phyloP scores from a whole-genome alignment of 2,797 vertebrate genomes.

The Leptoclinus maculatus region DNA sequence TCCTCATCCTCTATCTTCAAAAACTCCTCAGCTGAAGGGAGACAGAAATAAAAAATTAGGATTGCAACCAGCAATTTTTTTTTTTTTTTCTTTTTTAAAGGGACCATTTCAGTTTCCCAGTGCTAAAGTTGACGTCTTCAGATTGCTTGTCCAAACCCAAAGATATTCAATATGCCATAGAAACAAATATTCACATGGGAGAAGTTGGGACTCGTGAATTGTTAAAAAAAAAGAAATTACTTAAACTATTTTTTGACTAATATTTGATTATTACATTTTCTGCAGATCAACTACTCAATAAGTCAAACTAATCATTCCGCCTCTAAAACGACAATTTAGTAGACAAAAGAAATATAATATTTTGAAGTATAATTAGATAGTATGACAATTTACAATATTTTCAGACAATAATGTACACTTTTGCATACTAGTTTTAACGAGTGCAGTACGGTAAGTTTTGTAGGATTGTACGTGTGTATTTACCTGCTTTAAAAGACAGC shows the following conservation, averaged over 20 bases:
- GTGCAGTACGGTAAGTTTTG: background rate
- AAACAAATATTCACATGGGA: background rate
- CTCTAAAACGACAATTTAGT: background rate
- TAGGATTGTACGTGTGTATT: background rate
- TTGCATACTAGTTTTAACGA: background rate
- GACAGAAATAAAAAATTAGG: background rate
- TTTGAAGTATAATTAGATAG: background rate
- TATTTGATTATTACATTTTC: background rate
- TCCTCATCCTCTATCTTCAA: constrained; percentile 87
- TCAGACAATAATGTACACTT: background rate
- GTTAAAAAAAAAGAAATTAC: background rate
- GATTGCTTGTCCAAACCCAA: background rate
- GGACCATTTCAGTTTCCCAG: background rate
- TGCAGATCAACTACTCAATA: background rate
- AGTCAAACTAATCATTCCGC: background rate
- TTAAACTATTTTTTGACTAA: background rate
- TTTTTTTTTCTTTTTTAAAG: background rate
- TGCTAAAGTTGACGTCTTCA: background rate
- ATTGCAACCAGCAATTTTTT: background rate
- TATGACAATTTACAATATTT: background rate
- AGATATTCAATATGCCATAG: background rate
- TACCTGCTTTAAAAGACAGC: constrained; percentile 87
- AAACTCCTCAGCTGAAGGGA: constrained; percentile 83
- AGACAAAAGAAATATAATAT: background rate
- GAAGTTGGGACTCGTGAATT: background rate